Evolutionary conservation across 2,113 vertebrate genomes (phyloP).

Genomic region (Podarcis cretensis): DNA sequence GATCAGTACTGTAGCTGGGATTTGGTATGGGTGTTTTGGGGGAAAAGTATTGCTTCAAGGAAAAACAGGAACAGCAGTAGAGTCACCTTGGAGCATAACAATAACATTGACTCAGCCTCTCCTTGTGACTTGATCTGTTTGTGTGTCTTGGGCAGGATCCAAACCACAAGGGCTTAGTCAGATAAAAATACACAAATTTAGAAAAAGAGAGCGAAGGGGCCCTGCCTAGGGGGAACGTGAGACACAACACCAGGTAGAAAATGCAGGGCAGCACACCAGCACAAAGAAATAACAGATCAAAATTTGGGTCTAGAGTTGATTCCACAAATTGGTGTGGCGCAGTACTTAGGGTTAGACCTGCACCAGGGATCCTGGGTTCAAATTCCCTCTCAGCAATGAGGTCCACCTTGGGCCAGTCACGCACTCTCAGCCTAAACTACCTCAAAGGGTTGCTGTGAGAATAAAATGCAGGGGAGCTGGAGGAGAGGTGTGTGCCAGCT

Average conservation of each 20-base stretch:
- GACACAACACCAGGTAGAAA: not conserved
- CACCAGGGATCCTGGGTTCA: not conserved
- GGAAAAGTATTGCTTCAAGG: not conserved
- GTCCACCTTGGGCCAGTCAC: not conserved
- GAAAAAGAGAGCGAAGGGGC: not conserved
- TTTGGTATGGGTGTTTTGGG: not conserved
- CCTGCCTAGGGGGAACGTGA: not conserved
- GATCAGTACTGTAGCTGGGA: not conserved
- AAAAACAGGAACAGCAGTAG: not conserved
- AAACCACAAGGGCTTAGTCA: not conserved
- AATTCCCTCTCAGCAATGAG: not conserved
- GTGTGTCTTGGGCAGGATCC: not conserved
- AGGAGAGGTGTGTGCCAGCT: too few relatives aligned
- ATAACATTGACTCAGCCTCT: constrained; percentile 25
- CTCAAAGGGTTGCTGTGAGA: not conserved
- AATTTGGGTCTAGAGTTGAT: not conserved
- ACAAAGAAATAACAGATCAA: not conserved
- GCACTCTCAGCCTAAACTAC: not conserved
- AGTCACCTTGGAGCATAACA: not conserved
- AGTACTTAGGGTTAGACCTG: not conserved
- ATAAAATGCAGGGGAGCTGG: not conserved
- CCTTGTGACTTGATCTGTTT: constrained; percentile 15
- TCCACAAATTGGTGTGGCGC: not conserved
- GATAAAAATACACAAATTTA: not conserved
- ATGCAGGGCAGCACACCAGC: not conserved